Base-by-base conservation (phyloP, 1,140 invertebrate genomes). In the Amyelois transitella region DNA sequence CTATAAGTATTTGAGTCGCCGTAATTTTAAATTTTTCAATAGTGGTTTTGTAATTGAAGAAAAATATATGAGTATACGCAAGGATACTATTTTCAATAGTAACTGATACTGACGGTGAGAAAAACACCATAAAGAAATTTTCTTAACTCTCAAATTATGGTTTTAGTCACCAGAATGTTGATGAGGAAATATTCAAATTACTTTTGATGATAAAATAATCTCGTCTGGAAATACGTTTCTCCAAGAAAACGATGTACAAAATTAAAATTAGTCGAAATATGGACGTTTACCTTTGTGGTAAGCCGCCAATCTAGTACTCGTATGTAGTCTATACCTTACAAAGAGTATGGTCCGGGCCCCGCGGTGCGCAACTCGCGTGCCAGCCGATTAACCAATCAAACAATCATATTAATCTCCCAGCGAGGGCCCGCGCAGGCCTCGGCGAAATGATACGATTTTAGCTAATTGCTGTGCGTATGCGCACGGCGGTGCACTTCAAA, bases 341-440 rank as follows among this genome's bases (percentile, higher is more conserved):
- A 18, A 18, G 43, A 17, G 19, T 45, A 8, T 17, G 18, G 43
- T 12, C 18, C 1, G 18, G 18, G 43, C 18, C 4, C 4, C 1
- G 8, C 43, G 18, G 43, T n/a, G 19, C 19, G 43, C 5, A 10
- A 28, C 25, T 54, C 32, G 55, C 55, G 55, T 62, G 60, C 51
- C 43, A 10, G 60, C 57, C 62, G 62, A 75, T 75, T 68, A 75
- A 65, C 66, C 72, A 74, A 72, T 74, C 65, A 63, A 67, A 71
- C 70, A 67, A 75, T 75, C 59, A 72, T 66, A 75, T 69, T 67
- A 72, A 75, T 75, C 69, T 65, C 58, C 28, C 45, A 48, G 60
- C 45, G 62, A 51, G 38, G 45, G 57, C 58, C 32, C 17, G 32
- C 32, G 32, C n/a, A 14, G 32, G 0, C 32, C 32, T 4, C 32